Percentiles rank a stretch among this genome's conserved stretches.
Conservation (phyloP, 2,888 invertebrate genomes). For the Amphipoea oculea region DNA sequence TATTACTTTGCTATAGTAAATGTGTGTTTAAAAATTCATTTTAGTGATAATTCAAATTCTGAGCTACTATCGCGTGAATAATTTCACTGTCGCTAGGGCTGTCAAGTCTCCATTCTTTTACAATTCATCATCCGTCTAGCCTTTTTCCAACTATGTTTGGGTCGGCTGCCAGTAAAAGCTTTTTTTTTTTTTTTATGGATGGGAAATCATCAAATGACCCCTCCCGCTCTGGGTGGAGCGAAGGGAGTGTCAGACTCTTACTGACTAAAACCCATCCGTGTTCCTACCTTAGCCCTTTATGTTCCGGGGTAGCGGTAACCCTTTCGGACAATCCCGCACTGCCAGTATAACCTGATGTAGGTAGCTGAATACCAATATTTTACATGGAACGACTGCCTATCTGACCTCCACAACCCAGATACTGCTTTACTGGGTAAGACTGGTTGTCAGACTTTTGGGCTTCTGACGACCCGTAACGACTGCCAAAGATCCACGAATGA, state of each 20-base stretch:
- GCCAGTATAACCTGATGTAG: neutral
- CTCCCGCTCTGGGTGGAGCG: too few relatives aligned
- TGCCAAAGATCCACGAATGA: too few relatives aligned
- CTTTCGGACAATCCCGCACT: too few relatives aligned
- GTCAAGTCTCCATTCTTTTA: neutral
- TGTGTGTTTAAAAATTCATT: conserved; percentile 29
- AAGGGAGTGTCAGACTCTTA: too few relatives aligned
- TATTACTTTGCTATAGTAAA: conserved; percentile 16
- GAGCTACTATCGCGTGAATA: conserved; percentile 43
- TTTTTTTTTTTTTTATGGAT: too few relatives aligned
- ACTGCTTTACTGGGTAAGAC: neutral
- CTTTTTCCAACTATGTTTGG: neutral
- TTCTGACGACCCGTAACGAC: neutral
- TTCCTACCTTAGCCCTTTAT: too few relatives aligned
- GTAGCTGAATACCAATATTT: neutral
- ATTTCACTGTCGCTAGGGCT: conserved; percentile 49
- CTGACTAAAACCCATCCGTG: too few relatives aligned
- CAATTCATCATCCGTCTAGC: neutral
- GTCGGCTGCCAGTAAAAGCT: neutral
- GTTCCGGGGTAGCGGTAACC: too few relatives aligned
- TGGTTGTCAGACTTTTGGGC: neutral
- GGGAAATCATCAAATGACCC: too few relatives aligned
- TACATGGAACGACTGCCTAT: neutral
- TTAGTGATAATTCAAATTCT: conserved; percentile 39
- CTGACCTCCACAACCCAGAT: neutral